Evolutionary conservation across 1,140 invertebrate genomes (phyloP), one percentile per base, ranked within the genome.

Genomic region (Schlechtendalia chinensis): DNA sequence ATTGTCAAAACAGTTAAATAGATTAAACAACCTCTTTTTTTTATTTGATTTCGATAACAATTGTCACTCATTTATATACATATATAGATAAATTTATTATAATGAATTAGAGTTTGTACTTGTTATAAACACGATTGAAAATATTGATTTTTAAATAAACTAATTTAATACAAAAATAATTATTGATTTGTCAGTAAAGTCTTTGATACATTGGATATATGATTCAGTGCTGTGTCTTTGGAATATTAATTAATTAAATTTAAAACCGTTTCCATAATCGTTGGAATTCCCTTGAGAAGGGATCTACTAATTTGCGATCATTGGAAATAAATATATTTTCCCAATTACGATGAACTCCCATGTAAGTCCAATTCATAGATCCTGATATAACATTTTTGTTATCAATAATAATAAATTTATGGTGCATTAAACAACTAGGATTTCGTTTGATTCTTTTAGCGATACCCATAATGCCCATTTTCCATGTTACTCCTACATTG

Each of bases 381-480:
- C 75, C 75, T 5, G 29, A 47, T 29, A 79, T 79, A 19, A 79
- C 17, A 63, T 79, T 63, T 63, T 79, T 61, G 12, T 50, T 47
- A 63, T 79, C 75, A 4, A 79, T 61, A 27, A 79, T 50, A 63
- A 59, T 16, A 50, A 79, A 79, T 39, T 79, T 79, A 27, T 79
- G 75, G 11, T 79, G 75, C 75, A 79, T 79, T 79, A 79, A 45
- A 63, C 45, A n/a, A 5, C 27, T 10, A 19, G 1, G 4, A 19
- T 17, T 50, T 10, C 8, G 4, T 0, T 47, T 50, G 45, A 79
- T 22, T 79, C 8, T 79, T 50, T 63, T 63, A 27, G n/a, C 39
- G 24, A 79, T 79, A 45, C 75, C 75, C 1, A 47, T 24, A 27
- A 1, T 50, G 4, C 58, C 24, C 17, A 63, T n/a, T 50, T 63